Conservation (phyloP, 2,888 invertebrate genomes). For the Empis livida region DNA sequence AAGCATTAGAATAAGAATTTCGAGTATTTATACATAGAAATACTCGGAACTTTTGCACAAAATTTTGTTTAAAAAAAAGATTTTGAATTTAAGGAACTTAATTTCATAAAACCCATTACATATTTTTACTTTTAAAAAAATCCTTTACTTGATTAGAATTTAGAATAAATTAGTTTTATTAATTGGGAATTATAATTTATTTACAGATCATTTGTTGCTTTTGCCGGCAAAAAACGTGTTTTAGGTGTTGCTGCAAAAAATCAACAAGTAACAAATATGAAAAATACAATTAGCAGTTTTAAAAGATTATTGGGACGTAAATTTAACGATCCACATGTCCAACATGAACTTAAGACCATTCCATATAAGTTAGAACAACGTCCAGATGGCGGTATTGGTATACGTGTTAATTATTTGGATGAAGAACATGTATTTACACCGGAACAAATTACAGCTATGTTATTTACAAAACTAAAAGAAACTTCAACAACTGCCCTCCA, state of each 20-base stretch:
- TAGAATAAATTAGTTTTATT: not conserved
- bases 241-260: constrained; percentile 95
- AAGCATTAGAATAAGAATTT: no score
- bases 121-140: no score
- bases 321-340: constrained; percentile 76
- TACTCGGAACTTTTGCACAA: no score
- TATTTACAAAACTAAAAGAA: constrained; percentile 92
- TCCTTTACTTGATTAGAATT: no score
- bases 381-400: constrained; percentile 69
- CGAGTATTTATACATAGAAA: no score
- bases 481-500: constrained; percentile 74
- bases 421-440: constrained; percentile 77
- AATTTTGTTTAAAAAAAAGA: no score
- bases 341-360: constrained; percentile 65
- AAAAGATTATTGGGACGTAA: constrained; percentile 86
- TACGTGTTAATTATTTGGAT: constrained; percentile 77
- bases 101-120: no score
- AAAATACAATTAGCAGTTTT: constrained; percentile 89
- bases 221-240: constrained; percentile 82
- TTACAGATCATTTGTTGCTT: constrained; percentile 87
- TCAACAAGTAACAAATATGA: constrained; percentile 93
- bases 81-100: no score
- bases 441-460: constrained; percentile 92
- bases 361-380: constrained; percentile 68
- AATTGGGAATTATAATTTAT: constrained; percentile 7